Evolutionary conservation across 1,140 invertebrate genomes (phyloP).

Genomic region (Halictus rubicundus): DNA sequence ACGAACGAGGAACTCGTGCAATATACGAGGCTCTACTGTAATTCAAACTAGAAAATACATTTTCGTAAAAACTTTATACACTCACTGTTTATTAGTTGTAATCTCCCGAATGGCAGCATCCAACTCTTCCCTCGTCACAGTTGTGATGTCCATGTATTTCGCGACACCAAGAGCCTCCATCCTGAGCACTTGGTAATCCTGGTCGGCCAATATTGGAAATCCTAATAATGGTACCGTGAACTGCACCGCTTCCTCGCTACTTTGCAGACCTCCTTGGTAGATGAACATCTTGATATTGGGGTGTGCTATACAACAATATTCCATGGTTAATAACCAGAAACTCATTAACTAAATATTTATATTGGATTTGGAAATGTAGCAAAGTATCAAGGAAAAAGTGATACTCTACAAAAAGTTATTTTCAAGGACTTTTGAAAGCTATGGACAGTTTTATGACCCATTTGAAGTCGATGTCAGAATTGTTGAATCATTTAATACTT

Average conservation of each 20-base stretch:
- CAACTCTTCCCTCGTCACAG: slow-evolving; percentile 40
- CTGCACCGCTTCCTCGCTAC: slow-evolving; percentile 78
- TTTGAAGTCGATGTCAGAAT: too few relatives aligned
- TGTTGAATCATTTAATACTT: too few relatives aligned
- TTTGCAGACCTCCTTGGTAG: slow-evolving; percentile 81
- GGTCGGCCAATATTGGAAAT: slow-evolving; percentile 74
- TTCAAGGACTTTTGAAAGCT: too few relatives aligned
- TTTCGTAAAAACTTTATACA: too few relatives aligned
- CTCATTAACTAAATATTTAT: too few relatives aligned
- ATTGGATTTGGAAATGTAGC: too few relatives aligned
- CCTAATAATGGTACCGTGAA: slow-evolving; percentile 78
- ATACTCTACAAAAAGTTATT: too few relatives aligned
- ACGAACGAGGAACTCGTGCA: too few relatives aligned
- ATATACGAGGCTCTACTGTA: too few relatives aligned
- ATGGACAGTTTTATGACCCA: too few relatives aligned
- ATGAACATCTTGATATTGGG: slow-evolving; percentile 78
- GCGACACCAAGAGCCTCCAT: slow-evolving; percentile 60
- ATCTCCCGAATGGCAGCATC: slow-evolving; percentile 56
- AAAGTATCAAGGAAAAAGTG: too few relatives aligned
- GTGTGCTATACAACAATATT: slow-evolving; percentile 68
- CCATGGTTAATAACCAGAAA: neutral
- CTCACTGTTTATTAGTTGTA: slow-evolving; percentile 57
- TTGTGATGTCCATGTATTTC: slow-evolving; percentile 44
- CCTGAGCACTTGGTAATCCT: slow-evolving; percentile 56
- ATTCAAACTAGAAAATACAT: too few relatives aligned